Base-by-base conservation (phyloP, 2,888 invertebrate genomes). In the Eristalis intricaria region DNA sequence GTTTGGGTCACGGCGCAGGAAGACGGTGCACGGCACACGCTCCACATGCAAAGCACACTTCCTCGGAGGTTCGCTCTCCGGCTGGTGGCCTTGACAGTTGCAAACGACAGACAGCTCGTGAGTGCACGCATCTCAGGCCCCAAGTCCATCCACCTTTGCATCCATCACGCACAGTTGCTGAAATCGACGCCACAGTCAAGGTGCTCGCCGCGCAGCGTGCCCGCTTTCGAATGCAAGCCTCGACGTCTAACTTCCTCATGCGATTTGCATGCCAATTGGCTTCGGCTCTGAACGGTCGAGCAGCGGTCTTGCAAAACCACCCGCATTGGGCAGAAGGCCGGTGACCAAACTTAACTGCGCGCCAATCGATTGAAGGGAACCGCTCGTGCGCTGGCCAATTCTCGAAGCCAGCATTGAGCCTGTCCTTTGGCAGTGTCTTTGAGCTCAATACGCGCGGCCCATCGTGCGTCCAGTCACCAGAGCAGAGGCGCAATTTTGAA, bases 361-460 rank as follows among this genome's bases (percentile, higher is more conserved):
- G 63, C 73, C 61, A 32, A 23, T 50, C 61, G 56, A 64, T 76
- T 76, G 84, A 84, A 79, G 79, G 84, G 79, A 79, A 84, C 58
- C 71, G 40, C 50, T 23, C 61, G 70, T 29, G 23, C 50, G 61
- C 74, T 83, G 43, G 78, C 83, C 74, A 83, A 83, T 75, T 71
- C 35, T 68, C 29, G 19, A 60, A 58, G 32, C 23, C 65, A 81
- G 56, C 83, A 83, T 78, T 86, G 86, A 78, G 60, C 64, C 70
- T 71, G 86, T 86, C 86, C 86, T 86, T 78, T 78, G 78, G 56
- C 43, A 11, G 61, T 83, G 86, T 69, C 83, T 83, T 86, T 86
- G 86, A 86, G 66, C 83, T 86, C 82, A 77, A 61, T 86, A 86
- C 77, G 68, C 71, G 74, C 38, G 71, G 64, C 66, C 63, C 78